These are phyloP conservation scores for Pteronotus mesoamericanus DNA, from an alignment of 2,797 vertebrate genomes.

Conservation along the genomic window DNA sequence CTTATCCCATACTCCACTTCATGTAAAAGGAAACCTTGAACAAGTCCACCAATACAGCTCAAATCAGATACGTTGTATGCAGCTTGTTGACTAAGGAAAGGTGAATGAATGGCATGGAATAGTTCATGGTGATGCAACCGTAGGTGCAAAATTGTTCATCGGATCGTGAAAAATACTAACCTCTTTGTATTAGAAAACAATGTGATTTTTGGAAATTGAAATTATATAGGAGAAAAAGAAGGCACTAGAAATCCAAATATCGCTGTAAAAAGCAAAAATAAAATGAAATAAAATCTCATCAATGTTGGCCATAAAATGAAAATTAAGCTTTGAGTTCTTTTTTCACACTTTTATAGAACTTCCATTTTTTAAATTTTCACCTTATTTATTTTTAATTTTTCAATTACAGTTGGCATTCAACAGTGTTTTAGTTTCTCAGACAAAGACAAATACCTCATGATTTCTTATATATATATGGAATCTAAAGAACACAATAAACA, in stretches of 20 bases:
- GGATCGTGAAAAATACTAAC: background rate
- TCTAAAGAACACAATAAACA: too few relatives aligned
- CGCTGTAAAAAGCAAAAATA: background rate
- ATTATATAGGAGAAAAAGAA: background rate
- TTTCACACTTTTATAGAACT: too few relatives aligned
- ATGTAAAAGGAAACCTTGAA: background rate
- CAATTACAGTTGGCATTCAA: too few relatives aligned
- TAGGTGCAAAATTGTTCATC: background rate
- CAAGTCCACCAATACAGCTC: background rate
- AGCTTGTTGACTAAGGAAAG: background rate
- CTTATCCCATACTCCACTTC: background rate
- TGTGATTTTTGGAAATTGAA: background rate
- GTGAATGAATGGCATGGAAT: background rate
- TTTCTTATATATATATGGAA: too few relatives aligned
- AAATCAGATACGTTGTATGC: background rate
- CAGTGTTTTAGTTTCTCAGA: too few relatives aligned
- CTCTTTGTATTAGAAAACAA: background rate
- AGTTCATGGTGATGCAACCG: too few relatives aligned
- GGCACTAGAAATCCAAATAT: background rate
- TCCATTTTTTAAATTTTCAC: too few relatives aligned
- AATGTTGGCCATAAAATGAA: background rate
- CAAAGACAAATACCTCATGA: too few relatives aligned
- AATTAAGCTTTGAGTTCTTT: background rate
- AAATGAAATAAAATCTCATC: background rate
- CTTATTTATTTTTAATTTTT: too few relatives aligned